Percentiles rank a stretch among this genome's conserved stretches.
These are phyloP conservation scores for Cinclus mexicanus DNA, from an alignment of 2,113 vertebrate genomes.

Conservation along the genomic window DNA sequence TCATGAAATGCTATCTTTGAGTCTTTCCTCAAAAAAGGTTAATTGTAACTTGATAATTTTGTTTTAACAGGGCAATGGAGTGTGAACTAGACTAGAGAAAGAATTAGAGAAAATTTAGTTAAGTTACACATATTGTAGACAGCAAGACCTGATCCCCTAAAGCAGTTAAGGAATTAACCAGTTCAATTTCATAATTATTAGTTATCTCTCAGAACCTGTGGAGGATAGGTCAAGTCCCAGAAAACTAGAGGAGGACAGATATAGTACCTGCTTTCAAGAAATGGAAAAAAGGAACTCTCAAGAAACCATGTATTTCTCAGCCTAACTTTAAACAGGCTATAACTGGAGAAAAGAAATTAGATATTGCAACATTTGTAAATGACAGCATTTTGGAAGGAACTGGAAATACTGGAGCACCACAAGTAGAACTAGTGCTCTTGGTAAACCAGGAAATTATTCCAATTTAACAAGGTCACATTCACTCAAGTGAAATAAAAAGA, in stretches of 20 bases:
- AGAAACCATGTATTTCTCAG: background rate
- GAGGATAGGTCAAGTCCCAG: background rate
- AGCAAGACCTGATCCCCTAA: background rate
- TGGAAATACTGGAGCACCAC: background rate
- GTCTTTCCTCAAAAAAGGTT: constrained; percentile 3
- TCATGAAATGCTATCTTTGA: background rate
- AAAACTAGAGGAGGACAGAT: background rate
- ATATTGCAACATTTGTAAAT: background rate
- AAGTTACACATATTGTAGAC: background rate
- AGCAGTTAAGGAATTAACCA: constrained; percentile 32
- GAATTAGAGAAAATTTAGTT: constrained; percentile 17
- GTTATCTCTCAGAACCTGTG: background rate
- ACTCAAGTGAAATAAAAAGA: background rate
- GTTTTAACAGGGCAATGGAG: background rate
- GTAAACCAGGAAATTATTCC: background rate
- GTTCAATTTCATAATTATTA: constrained; percentile 1
- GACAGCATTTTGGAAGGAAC: background rate
- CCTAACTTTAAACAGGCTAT: background rate
- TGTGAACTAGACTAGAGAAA: background rate
- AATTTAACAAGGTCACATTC: background rate
- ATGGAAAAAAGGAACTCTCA: background rate
- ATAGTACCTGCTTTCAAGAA: background rate
- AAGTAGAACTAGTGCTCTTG: background rate
- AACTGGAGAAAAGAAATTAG: background rate
- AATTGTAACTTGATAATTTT: constrained; percentile 19